phyloP scores from a whole-genome alignment of 1,140 invertebrate genomes.

The Wiebesia pumilae region DNA sequence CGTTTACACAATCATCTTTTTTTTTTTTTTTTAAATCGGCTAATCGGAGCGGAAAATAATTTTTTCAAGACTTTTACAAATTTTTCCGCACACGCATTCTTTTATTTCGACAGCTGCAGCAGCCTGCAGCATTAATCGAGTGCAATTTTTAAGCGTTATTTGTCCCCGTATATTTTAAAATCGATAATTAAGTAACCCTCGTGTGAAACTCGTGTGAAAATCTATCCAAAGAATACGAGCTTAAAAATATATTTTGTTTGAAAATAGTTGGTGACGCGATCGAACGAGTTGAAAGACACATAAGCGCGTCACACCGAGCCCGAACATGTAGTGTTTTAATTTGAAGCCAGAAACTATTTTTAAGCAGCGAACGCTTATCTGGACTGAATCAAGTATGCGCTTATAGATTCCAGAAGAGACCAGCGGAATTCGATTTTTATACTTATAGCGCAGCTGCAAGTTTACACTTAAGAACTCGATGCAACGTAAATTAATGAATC shows the following conservation, averaged over 20 bases:
- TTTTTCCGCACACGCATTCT: too few relatives aligned
- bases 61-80: too few relatives aligned
- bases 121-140: too few relatives aligned
- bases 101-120: too few relatives aligned
- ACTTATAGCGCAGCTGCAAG: background rate
- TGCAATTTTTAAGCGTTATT: too few relatives aligned
- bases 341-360: conserved; percentile 65
- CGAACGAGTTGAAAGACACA: conserved; percentile 13
- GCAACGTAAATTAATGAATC: too few relatives aligned
- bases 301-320: background rate
- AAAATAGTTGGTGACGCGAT: conserved; percentile 1
- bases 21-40: too few relatives aligned
- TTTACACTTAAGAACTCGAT: background rate
- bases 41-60: too few relatives aligned
- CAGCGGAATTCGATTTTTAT: conserved; percentile 63
- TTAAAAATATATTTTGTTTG: conserved; percentile 12
- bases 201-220: background rate
- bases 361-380: conserved; percentile 68
- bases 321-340: conserved; percentile 15
- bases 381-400: conserved; percentile 71
- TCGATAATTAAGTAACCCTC: background rate
- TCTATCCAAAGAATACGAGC: background rate
- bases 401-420: conserved; percentile 72
- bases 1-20: too few relatives aligned
- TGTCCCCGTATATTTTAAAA: too few relatives aligned